Base-by-base conservation (phyloP, 2,888 invertebrate species). In the Clusia tigrina region DNA sequence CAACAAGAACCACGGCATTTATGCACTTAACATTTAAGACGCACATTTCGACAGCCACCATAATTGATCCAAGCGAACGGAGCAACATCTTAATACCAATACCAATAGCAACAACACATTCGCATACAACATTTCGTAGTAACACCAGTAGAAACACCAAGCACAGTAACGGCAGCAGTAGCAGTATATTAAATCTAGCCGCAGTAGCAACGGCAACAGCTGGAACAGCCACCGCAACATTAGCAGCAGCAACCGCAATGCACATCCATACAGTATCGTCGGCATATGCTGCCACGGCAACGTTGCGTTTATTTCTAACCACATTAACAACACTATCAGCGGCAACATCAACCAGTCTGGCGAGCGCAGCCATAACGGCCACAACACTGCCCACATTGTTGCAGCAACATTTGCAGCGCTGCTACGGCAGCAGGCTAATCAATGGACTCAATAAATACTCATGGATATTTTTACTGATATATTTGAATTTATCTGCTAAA, bases 401-500 rank as follows among this genome's bases (percentile, higher is more conserved):
- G 58, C 65, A 58, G 48, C 54, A 60, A 32, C 53, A 52, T 42
- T 24, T 53, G 3, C 22, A 54, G 42, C 59, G 57, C 48, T 58
- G 60, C 54, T 23, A 56, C 68, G 64, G 26, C 70, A 66, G 32
- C 67, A 69, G 64, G 59, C 67, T 32, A 12, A 72, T 79, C 65
- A 78, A 80, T 71, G 75, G 79, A 77, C 78, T 83, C 72, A 77
- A 80, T 76, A 83, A 83, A 78, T 81, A 80, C 79, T 82, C 81
- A 78, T 83, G 81, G 81, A 83, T 83, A 81, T 83, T 82, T 81
- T 81, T 83, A 78, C 74, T 83, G 77, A 82, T 83, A 74, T 83
- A 82, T 77, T 82, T 83, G 77, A 83, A 82, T 78, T 78, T 83
- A 77, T 83, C 83, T 81, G 83, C 83, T 77, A 82, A 81, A 82